These are phyloP conservation scores for Trichomalopsis sarcophagae DNA, from an alignment of 1,140 invertebrate genomes.

Conservation along the genomic window DNA sequence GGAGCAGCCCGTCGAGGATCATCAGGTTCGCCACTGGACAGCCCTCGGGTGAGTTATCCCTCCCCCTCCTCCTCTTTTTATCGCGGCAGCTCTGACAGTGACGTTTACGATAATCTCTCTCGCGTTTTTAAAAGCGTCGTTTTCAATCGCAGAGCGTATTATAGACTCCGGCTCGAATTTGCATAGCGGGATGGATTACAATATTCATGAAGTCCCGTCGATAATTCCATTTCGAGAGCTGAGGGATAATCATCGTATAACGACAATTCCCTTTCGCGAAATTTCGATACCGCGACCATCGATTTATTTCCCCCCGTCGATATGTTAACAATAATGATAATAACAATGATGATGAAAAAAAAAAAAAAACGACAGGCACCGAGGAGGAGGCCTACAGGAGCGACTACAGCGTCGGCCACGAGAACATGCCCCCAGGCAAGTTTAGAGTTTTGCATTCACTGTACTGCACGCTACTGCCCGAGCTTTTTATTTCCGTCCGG, in stretches of 20 bases:
- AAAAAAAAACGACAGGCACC: not conserved
- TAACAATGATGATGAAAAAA: not conserved
- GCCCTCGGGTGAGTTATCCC: not conserved
- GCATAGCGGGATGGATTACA: too few species aligned
- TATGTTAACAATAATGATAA: not conserved
- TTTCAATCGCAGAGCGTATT: too few species aligned
- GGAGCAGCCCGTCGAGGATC: constrained; percentile 80
- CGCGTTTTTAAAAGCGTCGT: too few species aligned
- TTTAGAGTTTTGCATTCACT: constrained; percentile 26
- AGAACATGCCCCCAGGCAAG: constrained; percentile 48
- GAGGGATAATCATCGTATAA: too few species aligned
- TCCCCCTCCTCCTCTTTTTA: not conserved
- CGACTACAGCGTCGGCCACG: constrained; percentile 21
- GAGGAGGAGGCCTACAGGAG: constrained; percentile 42
- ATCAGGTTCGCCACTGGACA: constrained; percentile 76
- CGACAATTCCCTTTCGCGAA: too few species aligned
- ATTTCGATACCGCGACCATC: not conserved
- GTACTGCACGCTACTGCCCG: not conserved
- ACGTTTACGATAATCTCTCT: not conserved
- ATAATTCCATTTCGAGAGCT: not conserved
- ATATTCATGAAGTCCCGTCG: too few species aligned
- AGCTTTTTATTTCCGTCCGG: constrained; percentile 25
- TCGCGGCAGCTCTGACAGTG: too few species aligned
- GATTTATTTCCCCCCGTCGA: not conserved
- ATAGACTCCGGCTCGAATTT: too few species aligned